These are phyloP conservation scores for Nebria salina DNA, from an alignment of 2,888 invertebrate genomes.

Conservation along the genomic window DNA sequence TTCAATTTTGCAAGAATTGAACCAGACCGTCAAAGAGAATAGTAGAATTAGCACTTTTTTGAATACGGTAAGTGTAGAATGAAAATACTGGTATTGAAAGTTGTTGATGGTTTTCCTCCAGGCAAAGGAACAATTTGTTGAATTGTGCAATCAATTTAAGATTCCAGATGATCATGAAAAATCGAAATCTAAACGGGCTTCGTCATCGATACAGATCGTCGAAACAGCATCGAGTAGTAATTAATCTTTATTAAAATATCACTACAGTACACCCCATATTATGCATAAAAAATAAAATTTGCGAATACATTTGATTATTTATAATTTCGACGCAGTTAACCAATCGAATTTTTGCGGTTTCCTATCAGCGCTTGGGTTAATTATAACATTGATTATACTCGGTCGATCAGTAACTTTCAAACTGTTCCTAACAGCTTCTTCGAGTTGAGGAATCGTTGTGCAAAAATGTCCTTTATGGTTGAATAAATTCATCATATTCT, in stretches of 20 bases:
- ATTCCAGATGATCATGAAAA: background rate
- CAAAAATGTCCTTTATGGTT: slow-evolving; percentile 84
- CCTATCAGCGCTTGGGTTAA: slow-evolving; percentile 86
- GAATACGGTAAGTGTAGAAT: slow-evolving; percentile 17
- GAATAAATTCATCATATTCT: slow-evolving; percentile 89
- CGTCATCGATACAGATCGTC: background rate
- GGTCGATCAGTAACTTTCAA: slow-evolving; percentile 78
- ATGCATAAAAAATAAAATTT: background rate
- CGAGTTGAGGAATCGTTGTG: slow-evolving; percentile 79
- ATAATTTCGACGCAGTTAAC: slow-evolving; percentile 92
- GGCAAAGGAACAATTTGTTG: slow-evolving; percentile 22
- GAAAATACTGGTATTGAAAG: background rate
- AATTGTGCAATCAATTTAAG: slow-evolving; percentile 19
- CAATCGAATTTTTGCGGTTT: slow-evolving; percentile 92
- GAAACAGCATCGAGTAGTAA: background rate
- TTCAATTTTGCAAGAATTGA: slow-evolving; percentile 22
- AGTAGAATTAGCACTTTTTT: background rate
- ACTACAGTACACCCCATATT: background rate
- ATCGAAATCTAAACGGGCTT: background rate
- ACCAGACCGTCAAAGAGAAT: slow-evolving; percentile 7
- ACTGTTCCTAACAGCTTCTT: slow-evolving; percentile 73
- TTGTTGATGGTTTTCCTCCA: background rate
- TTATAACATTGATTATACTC: slow-evolving; percentile 89
- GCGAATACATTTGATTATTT: slow-evolving; percentile 55
- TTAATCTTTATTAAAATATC: background rate